Base-by-base conservation (phyloP, 2,797 vertebrate genomes). In the Urophycis tenuis region DNA sequence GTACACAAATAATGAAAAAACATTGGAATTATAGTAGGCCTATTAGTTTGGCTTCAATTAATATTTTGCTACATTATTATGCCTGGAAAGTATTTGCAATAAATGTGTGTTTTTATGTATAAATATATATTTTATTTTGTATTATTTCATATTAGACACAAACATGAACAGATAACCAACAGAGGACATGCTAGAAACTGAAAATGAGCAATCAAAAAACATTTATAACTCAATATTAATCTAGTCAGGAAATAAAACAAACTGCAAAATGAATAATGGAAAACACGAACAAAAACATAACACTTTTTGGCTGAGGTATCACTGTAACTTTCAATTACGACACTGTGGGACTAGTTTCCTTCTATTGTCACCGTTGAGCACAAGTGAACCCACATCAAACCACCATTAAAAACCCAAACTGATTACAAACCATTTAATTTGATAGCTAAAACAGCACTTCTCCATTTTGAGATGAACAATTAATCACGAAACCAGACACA, bases 401-500 rank as follows among this genome's bases (percentile, higher is more conserved):
- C 87, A 35, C 89, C 89, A 91, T 90, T 91, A 90, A 91, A 91
- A 92, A 91, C 88, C 88, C 87, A 85, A 81, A 88, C 91, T 92
- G 90, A 91, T 91, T 91, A 92, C 91, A 91, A 91, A 88, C 85
- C 89, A 90, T 92, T 92, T 92, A 91, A 91, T 92, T 91, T 92
- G 90, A 92, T 91, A 90, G 91, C 90, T 89, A 89, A 88, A 89
- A 86, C 86, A 70, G 82, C 76, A 77, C 86, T 90, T 87, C 81
- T 87, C 90, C 85, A 84, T 91, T 89, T 92, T 90, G 85, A 86
- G 87, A 88, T 78, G 80, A 82, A 84, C 87, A 79, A 90, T 92
- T 83, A 77, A 91, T 92, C 89, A 92, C 85, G 35, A 84, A n/a
- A 74, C 88, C 86, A 91, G 89, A 92, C 88, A 80, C 85, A 74